Percentiles rank a stretch among this genome's conserved stretches.
Conservation (phyloP, 2,113 vertebrate species). For the Melanostigma gelatinosum region DNA sequence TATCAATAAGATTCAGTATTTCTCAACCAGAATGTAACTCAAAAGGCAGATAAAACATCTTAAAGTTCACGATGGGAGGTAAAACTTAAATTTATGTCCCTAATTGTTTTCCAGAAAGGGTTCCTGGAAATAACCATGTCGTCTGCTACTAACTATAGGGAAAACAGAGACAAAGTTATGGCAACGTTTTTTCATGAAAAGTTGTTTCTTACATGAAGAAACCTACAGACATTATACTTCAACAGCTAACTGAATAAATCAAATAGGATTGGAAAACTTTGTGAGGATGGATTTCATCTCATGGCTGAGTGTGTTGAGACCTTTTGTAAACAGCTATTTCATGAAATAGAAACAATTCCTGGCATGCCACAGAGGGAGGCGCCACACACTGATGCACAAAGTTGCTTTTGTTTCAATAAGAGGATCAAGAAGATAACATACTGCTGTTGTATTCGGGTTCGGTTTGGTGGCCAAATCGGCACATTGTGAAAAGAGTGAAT, state of each 20-base stretch:
- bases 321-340: slow-evolving; percentile 56
- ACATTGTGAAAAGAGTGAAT: not conserved
- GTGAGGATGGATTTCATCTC: not conserved
- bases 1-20: not conserved
- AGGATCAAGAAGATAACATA: not conserved
- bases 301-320: not conserved
- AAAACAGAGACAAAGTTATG: not conserved
- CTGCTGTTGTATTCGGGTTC: not conserved
- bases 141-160: not conserved
- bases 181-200: not conserved
- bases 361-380: slow-evolving; percentile 42
- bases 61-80: not conserved
- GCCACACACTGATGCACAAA: not conserved
- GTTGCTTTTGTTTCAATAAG: not conserved
- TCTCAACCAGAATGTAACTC: not conserved
- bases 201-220: not conserved
- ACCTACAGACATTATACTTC: not conserved
- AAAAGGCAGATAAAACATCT: not conserved
- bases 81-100: not conserved
- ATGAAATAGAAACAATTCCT: slow-evolving; percentile 75
- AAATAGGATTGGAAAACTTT: not conserved
- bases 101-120: not conserved
- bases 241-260: not conserved
- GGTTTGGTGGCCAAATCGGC: not conserved
- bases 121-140: not conserved